These are phyloP conservation scores for Paracanthobrama guichenoti DNA, from an alignment of 2,113 vertebrate genomes.

Conservation along the genomic window DNA sequence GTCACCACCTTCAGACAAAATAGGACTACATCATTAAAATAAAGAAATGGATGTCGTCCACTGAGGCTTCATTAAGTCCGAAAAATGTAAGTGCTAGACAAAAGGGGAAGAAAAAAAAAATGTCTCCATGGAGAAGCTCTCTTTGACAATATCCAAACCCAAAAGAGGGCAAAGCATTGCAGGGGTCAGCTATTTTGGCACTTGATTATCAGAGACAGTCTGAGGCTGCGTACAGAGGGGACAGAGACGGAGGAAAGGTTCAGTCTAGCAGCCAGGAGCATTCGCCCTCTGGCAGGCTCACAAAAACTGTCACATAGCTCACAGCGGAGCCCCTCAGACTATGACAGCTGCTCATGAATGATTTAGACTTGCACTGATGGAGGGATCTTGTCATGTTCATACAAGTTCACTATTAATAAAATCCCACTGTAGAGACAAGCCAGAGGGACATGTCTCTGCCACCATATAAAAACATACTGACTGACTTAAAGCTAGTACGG, in stretches of 20 bases:
- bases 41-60: background rate
- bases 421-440: slow-evolving; percentile 31
- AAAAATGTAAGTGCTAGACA: slow-evolving; percentile 14
- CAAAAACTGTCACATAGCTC: slow-evolving; percentile 39
- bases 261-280: slow-evolving; percentile 37
- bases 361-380: slow-evolving; percentile 58
- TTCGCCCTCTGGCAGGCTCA: slow-evolving; percentile 45
- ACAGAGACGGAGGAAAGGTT: slow-evolving; percentile 16
- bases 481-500: slow-evolving; percentile 21
- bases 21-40: slow-evolving; percentile 21
- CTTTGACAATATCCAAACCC: slow-evolving; percentile 17
- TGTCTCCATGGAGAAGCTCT: slow-evolving; percentile 21
- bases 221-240: slow-evolving; percentile 37
- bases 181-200: slow-evolving; percentile 39
- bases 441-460: slow-evolving; percentile 29
- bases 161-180: slow-evolving; percentile 2
- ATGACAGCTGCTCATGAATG: slow-evolving; percentile 63
- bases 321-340: slow-evolving; percentile 33
- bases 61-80: slow-evolving; percentile 10
- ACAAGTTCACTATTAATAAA: slow-evolving; percentile 59
- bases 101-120: background rate
- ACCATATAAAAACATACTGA: slow-evolving; percentile 36
- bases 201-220: slow-evolving; percentile 28
- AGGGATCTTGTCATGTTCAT: slow-evolving; percentile 56
- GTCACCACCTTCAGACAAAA: slow-evolving; percentile 25